Conservation (phyloP, 2,113 vertebrate genomes). For the Marcusenius ussheri region DNA sequence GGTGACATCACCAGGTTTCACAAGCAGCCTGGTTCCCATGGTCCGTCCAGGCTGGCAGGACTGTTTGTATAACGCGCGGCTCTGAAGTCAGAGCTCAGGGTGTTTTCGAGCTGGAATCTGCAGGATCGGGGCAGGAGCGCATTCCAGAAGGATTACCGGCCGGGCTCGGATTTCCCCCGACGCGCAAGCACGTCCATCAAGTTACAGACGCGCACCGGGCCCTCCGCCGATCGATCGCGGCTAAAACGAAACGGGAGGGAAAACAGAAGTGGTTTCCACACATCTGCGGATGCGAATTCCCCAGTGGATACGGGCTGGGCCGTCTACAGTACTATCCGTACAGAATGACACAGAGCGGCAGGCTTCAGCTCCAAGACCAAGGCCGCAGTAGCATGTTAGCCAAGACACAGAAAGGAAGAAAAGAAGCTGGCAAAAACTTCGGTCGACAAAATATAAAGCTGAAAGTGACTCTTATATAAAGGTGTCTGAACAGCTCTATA, state of each 20-base stretch:
- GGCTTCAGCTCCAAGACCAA: neutral
- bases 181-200: neutral
- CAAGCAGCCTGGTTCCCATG: neutral
- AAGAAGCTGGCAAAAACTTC: neutral
- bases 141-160: slow-evolving; percentile 3
- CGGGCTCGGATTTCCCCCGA: neutral
- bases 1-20: neutral
- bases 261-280: neutral
- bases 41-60: neutral
- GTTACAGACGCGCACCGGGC: neutral
- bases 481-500: neutral
- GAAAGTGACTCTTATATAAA: neutral
- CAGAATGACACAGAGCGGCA: neutral
- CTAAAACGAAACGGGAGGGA: neutral
- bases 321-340: neutral
- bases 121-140: neutral
- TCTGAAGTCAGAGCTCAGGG: neutral
- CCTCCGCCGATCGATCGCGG: neutral
- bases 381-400: neutral
- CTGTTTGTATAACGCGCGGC: neutral
- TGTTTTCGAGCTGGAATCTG: neutral
- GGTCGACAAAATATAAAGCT: neutral
- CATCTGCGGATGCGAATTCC: neutral
- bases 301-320: neutral
- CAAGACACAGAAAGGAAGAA: neutral